Evolutionary conservation across 2,113 vertebrate species (phyloP).

Genomic region (Mesocricetus auratus): DNA sequence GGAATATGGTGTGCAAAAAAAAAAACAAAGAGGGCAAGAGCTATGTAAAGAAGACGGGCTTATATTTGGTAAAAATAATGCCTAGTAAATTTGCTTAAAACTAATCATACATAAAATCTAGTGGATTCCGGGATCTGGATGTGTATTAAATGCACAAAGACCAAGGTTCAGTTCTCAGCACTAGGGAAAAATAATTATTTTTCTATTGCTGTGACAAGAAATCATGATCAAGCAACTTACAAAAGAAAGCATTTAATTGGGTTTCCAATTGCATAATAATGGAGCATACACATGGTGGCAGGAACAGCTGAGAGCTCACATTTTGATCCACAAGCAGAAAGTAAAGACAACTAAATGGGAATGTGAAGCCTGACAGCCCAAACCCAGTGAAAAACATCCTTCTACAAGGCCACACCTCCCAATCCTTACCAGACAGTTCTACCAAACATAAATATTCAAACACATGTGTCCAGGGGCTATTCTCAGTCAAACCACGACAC

Average conservation of each 20-base stretch:
- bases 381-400: not conserved
- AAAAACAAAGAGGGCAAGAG: not conserved
- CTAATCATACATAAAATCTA: not conserved
- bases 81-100: not conserved
- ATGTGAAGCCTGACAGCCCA: not conserved
- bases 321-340: not conserved
- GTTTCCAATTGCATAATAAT: not conserved
- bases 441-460: not conserved
- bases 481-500: not conserved
- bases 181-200: not conserved
- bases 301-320: not conserved
- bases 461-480: not conserved
- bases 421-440: not conserved
- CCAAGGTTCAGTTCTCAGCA: not conserved
- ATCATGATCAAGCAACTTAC: not conserved
- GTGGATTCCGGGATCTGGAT: not conserved
- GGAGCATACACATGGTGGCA: not conserved
- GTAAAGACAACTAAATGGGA: not conserved
- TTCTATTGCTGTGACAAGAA: not conserved
- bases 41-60: not conserved
- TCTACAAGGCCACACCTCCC: not conserved
- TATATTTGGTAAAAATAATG: conserved; percentile 27
- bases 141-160: not conserved
- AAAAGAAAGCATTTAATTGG: not conserved
- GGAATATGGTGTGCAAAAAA: not conserved